phyloP scores from a whole-genome alignment of 2,888 invertebrate species.

The Plagodis pulveraria region DNA sequence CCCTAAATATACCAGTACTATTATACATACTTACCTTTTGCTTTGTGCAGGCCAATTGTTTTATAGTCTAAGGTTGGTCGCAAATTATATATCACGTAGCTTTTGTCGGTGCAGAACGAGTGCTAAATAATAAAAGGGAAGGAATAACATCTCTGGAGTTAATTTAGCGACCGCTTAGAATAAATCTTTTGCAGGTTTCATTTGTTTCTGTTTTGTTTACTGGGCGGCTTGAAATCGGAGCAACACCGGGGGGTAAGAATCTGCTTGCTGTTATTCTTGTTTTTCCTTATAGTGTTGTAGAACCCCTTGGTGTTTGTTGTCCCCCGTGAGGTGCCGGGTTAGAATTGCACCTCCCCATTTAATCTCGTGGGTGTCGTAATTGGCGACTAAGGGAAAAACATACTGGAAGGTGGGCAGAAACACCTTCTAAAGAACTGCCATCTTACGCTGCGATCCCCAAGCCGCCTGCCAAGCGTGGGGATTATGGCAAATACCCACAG shows the following conservation, averaged over 20 bases:
- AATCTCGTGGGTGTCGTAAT: no score
- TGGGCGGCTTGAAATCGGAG: conserved; percentile 6
- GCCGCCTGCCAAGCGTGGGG: no score
- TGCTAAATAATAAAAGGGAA: conserved; percentile 62
- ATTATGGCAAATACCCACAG: no score
- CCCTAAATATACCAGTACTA: background rate
- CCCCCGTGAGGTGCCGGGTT: no score
- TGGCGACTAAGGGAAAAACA: no score
- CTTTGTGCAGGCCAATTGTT: conserved; percentile 19
- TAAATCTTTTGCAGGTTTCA: conserved; percentile 61
- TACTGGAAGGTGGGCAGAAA: no score
- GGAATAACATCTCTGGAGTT: conserved; percentile 59
- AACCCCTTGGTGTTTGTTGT: no score
- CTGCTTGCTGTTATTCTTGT: no score
- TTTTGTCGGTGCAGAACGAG: conserved; percentile 49
- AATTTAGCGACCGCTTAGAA: conserved; percentile 60
- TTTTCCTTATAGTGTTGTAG: no score
- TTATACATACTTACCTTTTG: background rate
- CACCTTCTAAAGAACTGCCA: no score
- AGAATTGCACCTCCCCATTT: no score
- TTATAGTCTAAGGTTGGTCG: conserved; percentile 33
- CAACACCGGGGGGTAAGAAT: background rate
- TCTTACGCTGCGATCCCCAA: no score
- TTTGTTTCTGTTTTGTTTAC: conserved; percentile 51
- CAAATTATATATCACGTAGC: conserved; percentile 46